These are phyloP conservation scores for Bruchidius siliquastri DNA, from an alignment of 2,888 invertebrate species.

Conservation along the genomic window DNA sequence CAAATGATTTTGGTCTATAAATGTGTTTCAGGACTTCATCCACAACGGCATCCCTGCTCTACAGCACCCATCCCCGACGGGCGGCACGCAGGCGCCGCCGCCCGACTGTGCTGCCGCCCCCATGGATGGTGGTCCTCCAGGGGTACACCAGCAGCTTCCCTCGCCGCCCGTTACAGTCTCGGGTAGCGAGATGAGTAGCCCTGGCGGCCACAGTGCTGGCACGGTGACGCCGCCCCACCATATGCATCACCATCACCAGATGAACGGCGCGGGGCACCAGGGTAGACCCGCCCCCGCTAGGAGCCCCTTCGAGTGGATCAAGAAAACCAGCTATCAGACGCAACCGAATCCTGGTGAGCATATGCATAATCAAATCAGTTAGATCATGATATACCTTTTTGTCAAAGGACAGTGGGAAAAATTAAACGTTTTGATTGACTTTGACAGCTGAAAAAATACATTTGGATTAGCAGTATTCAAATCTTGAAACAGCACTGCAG, in stretches of 20 bases:
- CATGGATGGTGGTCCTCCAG: background rate
- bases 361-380: background rate
- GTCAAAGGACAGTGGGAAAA: no score
- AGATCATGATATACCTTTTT: no score
- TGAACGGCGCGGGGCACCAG: conserved; percentile 17
- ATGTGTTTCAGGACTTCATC: conserved; percentile 43
- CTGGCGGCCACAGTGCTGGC: conserved; percentile 47
- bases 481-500: no score
- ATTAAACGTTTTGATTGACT: no score
- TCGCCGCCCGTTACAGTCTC: conserved; percentile 58
- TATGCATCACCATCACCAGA: conserved; percentile 16
- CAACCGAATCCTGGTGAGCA: conserved; percentile 79
- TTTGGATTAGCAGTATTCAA: no score
- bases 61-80: conserved; percentile 34
- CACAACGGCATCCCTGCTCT: conserved; percentile 46
- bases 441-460: no score
- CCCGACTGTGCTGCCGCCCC: background rate
- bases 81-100: conserved; percentile 3
- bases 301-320: conserved; percentile 90
- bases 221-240: conserved; percentile 37
- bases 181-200: conserved; percentile 60
- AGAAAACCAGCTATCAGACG: conserved; percentile 78
- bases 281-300: conserved; percentile 66
- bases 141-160: conserved; percentile 45
- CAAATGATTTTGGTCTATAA: no score